phyloP scores from a whole-genome alignment of 2,113 vertebrate species.

The Oostethus manadensis region DNA sequence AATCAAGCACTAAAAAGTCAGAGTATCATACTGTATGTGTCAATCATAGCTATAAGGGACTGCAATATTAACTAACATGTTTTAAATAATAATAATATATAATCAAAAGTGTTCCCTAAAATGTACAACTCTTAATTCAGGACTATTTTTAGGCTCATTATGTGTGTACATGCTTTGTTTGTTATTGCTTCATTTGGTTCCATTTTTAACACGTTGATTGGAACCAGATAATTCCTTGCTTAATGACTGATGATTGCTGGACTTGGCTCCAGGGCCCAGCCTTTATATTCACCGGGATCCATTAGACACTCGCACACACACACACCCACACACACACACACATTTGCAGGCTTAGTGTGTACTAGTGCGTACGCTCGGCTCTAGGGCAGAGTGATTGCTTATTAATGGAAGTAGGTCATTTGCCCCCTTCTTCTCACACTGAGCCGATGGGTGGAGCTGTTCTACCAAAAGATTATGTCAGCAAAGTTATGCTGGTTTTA shows the following conservation, averaged over 20 bases:
- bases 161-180: conserved; percentile 50
- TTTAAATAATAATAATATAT: too few relatives aligned
- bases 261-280: conserved; percentile 50
- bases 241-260: conserved; percentile 53
- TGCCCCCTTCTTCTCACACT: conserved; percentile 41
- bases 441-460: conserved; percentile 57
- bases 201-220: conserved; percentile 45
- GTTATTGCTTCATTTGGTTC: conserved; percentile 34
- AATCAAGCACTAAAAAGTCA: too few relatives aligned
- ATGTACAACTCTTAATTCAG: conserved; percentile 28
- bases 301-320: conserved; percentile 51
- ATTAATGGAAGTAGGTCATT: conserved; percentile 75
- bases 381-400: conserved; percentile 64
- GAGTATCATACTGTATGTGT: too few relatives aligned
- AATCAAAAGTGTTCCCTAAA: conserved; percentile 19
- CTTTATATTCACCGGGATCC: conserved; percentile 50
- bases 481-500: conserved; percentile 52
- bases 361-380: conserved; percentile 36
- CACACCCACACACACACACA: conserved; percentile 22
- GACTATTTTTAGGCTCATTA: conserved; percentile 40
- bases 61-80: too few relatives aligned
- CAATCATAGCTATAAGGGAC: too few relatives aligned
- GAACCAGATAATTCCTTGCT: conserved; percentile 52
- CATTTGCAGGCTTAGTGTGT: conserved; percentile 9
- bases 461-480: conserved; percentile 51